Base-by-base conservation (phyloP, 2,888 invertebrate species). In the Phaedon cochleariae region DNA sequence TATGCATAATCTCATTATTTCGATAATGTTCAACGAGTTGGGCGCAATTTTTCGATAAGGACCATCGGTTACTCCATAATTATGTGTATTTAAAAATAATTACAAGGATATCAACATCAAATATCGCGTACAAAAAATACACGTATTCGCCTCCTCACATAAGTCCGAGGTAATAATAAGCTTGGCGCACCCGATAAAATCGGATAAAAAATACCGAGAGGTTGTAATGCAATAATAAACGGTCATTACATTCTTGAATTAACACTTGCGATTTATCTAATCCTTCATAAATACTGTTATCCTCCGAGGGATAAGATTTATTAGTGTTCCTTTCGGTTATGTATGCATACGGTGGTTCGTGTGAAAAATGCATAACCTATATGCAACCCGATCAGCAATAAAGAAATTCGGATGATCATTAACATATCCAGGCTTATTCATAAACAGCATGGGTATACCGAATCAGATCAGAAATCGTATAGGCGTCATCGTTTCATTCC, bases 1-100 rank as follows among this genome's bases (percentile, higher is more conserved):
- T 26, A 57, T 57, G 17, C 29, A 26, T 45, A 26, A 45, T 62
- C 58, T 62, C 54, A 59, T 65, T 65, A 62, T 52, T 62, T 46
- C 64, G 64, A 62, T 64, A 64, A 64, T 54, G 64, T 58, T 62
- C 67, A 53, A 17, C 57, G 58, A 31, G 57, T 52, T 52, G 45
- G 21, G 48, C 46, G 52, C 67, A 65, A 59, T 63, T 64, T 68
- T 67, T 65, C 61, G 67, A 68, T 64, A 65, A 68, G 62, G 53
- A 66, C 59, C 59, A 45, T 66, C 67, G 46, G 69, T 64, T 65
- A 63, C 69, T 67, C 62, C 22, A 51, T 67, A 69, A 71, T 69
- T 71, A 69, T 71, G 71, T 69, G 64, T 69, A 65, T 67, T 67
- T 69, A 71, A 71, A 71, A 71, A 71, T 71, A 69, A 71, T 70